These are phyloP conservation scores for Australoheros facetus DNA, from an alignment of 2,797 vertebrate genomes.

Conservation along the genomic window DNA sequence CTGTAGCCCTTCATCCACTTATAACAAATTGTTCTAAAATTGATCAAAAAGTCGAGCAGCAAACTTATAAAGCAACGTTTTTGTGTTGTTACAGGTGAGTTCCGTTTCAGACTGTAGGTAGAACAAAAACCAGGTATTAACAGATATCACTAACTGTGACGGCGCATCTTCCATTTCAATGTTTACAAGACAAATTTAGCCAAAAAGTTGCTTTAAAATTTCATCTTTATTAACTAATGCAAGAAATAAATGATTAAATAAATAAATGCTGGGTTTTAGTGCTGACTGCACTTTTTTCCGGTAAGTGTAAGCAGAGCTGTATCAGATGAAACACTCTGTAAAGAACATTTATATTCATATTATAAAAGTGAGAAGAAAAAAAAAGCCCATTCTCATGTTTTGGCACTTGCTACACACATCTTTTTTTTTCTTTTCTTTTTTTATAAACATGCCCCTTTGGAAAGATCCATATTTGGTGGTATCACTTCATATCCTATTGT, in stretches of 20 bases:
- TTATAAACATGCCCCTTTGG: conserved; percentile 43
- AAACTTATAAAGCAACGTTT: background rate
- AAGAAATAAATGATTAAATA: background rate
- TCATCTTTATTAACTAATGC: background rate
- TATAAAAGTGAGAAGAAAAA: background rate
- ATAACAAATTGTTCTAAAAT: background rate
- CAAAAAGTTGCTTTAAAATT: background rate
- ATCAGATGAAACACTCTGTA: conserved; percentile 15
- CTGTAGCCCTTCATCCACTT: no score
- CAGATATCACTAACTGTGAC: background rate
- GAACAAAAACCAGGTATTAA: background rate
- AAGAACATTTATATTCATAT: conserved; percentile 22
- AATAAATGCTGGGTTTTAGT: background rate
- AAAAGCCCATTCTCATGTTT: conserved; percentile 32
- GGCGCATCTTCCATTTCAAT: background rate
- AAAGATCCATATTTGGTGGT: conserved; percentile 60
- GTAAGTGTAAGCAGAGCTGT: background rate
- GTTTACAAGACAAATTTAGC: background rate
- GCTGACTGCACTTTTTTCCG: background rate
- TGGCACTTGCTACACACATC: conserved; percentile 17
- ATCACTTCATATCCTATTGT: conserved; percentile 34
- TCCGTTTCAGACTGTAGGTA: background rate
- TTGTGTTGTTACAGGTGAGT: background rate
- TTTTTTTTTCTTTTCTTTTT: conserved; percentile 43
- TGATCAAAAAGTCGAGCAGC: background rate